Evolutionary conservation across 2,888 invertebrate genomes (phyloP), one percentile per base, ranked within the genome.

Genomic region (Terebella lapidaria): DNA sequence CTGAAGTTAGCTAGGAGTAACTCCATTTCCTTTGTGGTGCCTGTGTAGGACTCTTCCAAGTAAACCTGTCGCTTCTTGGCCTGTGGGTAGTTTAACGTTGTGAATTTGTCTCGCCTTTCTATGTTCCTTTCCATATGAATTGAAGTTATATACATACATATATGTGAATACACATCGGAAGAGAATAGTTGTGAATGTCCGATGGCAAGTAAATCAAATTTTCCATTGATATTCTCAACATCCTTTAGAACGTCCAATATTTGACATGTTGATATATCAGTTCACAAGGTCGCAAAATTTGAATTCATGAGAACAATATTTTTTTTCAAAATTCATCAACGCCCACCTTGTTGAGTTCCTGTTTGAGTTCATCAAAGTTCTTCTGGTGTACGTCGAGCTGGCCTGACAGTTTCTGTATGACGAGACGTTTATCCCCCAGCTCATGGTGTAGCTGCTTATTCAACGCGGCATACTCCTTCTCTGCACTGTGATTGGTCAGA

Each of bases 311-410:
- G n/a, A n/a, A n/a, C n/a, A n/a, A n/a, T n/a, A n/a, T n/a, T n/a
- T n/a, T n/a, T n/a, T n/a, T n/a, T n/a, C n/a, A n/a, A n/a, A n/a
- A n/a, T n/a, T n/a, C n/a, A n/a, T n/a, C n/a, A n/a, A 10, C 49
- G 18, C 49, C n/a, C 46, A 78, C 78, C 74, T 77, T 77, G 22
- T 66, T 69, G 0, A 79, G 69, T 60, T 79, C 79, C 42, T 74
- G 72, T 58, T 78, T 78, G 3, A 78, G 69, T 51, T 78, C 77
- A 56, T 73, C 72, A 66, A 78, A 76, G 65, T 77, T 77, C 60
- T 72, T 75, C 70, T 77, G 75, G 58, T 78, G 77, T 4, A 70
- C 61, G 53, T 77, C 78, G 10, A 78, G 68, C 57, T 79, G 76
- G 51, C 74, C 72, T 20, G 77, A 77, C 29, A 78, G 67, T 56